phyloP scores from a whole-genome alignment of 2,113 vertebrate genomes.

The Datnioides undecimradiatus region DNA sequence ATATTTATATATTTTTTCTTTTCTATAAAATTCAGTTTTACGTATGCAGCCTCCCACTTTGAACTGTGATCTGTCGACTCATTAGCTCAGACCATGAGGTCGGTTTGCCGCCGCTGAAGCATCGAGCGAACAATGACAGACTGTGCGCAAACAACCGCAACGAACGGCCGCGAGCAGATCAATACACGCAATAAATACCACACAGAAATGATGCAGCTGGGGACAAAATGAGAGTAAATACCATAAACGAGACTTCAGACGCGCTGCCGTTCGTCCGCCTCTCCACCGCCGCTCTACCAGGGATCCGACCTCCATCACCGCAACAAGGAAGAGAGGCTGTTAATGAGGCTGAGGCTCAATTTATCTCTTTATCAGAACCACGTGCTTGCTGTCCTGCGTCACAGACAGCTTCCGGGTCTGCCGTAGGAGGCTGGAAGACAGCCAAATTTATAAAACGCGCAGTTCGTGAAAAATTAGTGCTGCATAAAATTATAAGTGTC shows the following conservation, averaged over 20 bases:
- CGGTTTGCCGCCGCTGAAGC: conserved; percentile 10
- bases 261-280: rapidly evolving
- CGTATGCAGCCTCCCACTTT: rapidly evolving
- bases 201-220: rapidly evolving
- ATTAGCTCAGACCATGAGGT: conserved; percentile 42
- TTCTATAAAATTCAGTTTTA: no score
- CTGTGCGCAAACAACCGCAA: background rate
- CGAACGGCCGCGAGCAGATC: background rate
- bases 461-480: no score
- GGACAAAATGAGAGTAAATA: rapidly evolving
- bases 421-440: rapidly evolving
- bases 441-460: background rate
- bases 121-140: background rate
- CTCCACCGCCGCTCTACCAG: rapidly evolving
- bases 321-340: conserved; percentile 24
- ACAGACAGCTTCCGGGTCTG: conserved; percentile 63
- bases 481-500: no score
- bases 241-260: rapidly evolving
- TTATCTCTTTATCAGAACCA: conserved; percentile 79
- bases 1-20: no score
- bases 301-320: rapidly evolving
- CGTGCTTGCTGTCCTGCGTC: conserved; percentile 67
- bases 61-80: background rate
- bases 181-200: background rate
- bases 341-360: conserved; percentile 29